Evolutionary conservation across 1,140 invertebrate species (phyloP).

Genomic region (Pseudomyrmex gracilis): DNA sequence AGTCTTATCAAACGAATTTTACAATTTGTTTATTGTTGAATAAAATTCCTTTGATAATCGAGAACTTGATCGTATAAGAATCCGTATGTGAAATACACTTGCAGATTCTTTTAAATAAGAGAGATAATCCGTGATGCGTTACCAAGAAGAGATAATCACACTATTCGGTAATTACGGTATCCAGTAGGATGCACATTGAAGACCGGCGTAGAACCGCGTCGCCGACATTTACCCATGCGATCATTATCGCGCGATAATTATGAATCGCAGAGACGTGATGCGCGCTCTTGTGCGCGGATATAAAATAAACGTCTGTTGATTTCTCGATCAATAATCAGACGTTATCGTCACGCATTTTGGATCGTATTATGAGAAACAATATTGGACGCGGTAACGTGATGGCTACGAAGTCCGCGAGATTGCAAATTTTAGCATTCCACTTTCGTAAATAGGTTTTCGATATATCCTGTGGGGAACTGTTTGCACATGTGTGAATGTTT

Average conservation of each 20-base stretch:
- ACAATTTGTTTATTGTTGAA: not conserved
- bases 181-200: conserved; percentile 3
- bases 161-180: conserved; percentile 2
- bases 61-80: too few species aligned
- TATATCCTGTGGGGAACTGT: conserved; percentile 10
- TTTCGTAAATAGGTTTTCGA: conserved; percentile 39
- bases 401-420: conserved; percentile 23
- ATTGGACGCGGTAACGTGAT: not conserved
- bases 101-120: not conserved
- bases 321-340: conserved; percentile 28
- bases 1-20: not conserved
- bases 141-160: conserved; percentile 16
- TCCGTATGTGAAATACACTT: not conserved
- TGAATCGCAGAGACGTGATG: not conserved
- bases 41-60: not conserved
- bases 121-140: conserved; percentile 9
- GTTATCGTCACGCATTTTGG: conserved; percentile 8
- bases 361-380: conserved; percentile 55
- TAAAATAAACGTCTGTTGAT: conserved; percentile 22
- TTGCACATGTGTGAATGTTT: conserved; percentile 48
- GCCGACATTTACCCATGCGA: conserved; percentile 23
- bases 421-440: conserved; percentile 33
- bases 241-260: conserved; percentile 32
- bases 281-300: not conserved
- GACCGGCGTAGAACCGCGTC: conserved; percentile 6